Conservation (phyloP, 2,888 invertebrate species). For the Elysia crispata region DNA sequence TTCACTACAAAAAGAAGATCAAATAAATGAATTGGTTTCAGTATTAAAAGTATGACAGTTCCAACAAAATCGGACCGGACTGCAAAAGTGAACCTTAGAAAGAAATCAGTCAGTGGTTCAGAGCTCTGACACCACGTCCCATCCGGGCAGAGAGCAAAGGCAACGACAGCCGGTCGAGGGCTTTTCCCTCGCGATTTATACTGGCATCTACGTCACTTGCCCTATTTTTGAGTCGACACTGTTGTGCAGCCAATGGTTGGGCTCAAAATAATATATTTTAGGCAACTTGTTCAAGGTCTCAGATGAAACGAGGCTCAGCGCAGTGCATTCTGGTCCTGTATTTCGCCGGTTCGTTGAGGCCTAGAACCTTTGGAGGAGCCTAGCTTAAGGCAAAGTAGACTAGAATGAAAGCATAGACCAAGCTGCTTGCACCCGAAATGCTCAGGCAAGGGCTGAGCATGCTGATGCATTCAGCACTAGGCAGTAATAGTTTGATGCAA, state of each 20-base stretch:
- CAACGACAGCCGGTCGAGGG: conserved; percentile 70
- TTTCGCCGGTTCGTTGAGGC: background rate
- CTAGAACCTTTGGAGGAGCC: background rate
- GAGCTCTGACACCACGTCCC: conserved; percentile 68
- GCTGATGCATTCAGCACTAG: no score
- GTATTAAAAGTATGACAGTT: no score
- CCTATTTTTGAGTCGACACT: conserved; percentile 51
- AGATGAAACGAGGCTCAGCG: conserved; percentile 40
- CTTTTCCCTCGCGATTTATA: conserved; percentile 66
- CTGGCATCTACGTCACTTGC: conserved; percentile 60
- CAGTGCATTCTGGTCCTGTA: background rate
- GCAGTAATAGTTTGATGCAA: no score
- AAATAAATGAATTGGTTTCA: no score
- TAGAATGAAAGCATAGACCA: no score
- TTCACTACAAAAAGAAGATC: no score
- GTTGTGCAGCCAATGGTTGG: conserved; percentile 56
- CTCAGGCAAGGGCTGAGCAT: no score
- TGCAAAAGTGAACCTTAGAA: background rate
- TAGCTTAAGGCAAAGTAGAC: no score
- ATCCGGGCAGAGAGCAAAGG: conserved; percentile 65
- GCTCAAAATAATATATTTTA: conserved; percentile 55
- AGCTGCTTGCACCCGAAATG: background rate
- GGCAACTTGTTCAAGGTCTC: conserved; percentile 46
- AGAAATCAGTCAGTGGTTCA: conserved; percentile 61
- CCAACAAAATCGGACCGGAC: no score